These are phyloP conservation scores for Synodontis membranacea DNA, from an alignment of 2,113 vertebrate species.

Conservation along the genomic window DNA sequence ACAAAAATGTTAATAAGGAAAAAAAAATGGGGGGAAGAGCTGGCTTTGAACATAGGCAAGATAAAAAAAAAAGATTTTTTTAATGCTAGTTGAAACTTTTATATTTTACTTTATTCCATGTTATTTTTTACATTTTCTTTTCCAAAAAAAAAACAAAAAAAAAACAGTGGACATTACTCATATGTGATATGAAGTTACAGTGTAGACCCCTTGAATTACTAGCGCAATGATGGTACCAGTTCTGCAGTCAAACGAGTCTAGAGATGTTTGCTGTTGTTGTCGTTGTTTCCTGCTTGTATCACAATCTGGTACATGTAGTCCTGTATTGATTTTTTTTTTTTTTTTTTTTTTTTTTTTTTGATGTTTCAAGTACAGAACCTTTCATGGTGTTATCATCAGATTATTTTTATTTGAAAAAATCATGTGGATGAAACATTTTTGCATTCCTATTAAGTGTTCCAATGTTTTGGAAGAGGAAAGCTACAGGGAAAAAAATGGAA, in stretches of 20 bases:
- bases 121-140: conserved; percentile 64
- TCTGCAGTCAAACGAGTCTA: conserved; percentile 59
- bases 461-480: conserved; percentile 60
- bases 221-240: conserved; percentile 62
- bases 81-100: conserved; percentile 59
- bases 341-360: conserved; percentile 35
- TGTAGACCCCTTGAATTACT: conserved; percentile 62
- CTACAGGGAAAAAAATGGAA: conserved; percentile 50
- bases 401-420: conserved; percentile 58
- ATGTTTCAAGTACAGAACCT: conserved; percentile 46
- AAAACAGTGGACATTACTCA: conserved; percentile 62
- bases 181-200: conserved; percentile 66
- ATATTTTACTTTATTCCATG: conserved; percentile 62
- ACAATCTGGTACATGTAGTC: conserved; percentile 74
- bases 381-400: conserved; percentile 56
- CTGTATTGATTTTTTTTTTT: conserved; percentile 56
- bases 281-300: conserved; percentile 67
- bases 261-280: conserved; percentile 67
- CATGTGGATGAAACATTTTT: conserved; percentile 59
- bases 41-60: conserved; percentile 27
- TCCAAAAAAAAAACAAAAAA: conserved; percentile 20
- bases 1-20: conserved; percentile 46
- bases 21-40: conserved; percentile 27
- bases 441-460: conserved; percentile 61
- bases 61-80: conserved; percentile 12